A percentile compares a stretch with the other conserved stretches of the same genome.
These are phyloP conservation scores for Gasterosteus nipponicus DNA, from an alignment of 2,113 vertebrate genomes.

Conservation along the genomic window DNA sequence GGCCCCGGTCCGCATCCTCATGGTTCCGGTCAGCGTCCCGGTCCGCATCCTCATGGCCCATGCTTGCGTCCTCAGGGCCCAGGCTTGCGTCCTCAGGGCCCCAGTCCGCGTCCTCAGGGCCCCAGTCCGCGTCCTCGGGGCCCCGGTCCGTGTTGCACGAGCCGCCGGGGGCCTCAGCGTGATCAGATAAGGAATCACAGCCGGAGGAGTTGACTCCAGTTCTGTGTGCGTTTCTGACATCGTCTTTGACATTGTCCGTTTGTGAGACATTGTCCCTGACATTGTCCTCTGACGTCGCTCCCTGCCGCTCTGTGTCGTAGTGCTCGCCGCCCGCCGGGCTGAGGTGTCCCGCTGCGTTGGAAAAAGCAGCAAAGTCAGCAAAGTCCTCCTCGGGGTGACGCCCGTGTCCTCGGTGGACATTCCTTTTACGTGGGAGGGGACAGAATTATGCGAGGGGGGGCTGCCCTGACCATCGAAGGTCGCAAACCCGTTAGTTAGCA, in stretches of 20 bases:
- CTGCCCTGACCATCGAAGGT: constrained; percentile 75
- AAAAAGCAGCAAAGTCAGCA: constrained; percentile 91
- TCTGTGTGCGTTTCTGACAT: constrained; percentile 61
- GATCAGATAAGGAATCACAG: constrained; percentile 18
- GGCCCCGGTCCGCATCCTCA: too few species aligned
- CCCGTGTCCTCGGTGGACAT: constrained; percentile 71
- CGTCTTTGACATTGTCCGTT: constrained; percentile 48
- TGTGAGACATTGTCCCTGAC: constrained; percentile 48
- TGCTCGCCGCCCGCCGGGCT: constrained; percentile 66
- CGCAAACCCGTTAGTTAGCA: constrained; percentile 93
- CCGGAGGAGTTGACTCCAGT: constrained; percentile 7
- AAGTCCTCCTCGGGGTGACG: constrained; percentile 81
- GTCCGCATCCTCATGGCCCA: too few species aligned
- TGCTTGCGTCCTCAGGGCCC: too few species aligned
- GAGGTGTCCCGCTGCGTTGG: constrained; percentile 63
- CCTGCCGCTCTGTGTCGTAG: constrained; percentile 40
- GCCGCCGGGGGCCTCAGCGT: constrained; percentile 19
- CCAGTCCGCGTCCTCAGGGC: too few species aligned
- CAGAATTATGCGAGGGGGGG: constrained; percentile 57
- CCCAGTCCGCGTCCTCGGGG: background rate
- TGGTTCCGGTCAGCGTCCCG: too few species aligned
- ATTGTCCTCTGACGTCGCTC: constrained; percentile 56
- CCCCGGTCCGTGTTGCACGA: constrained; percentile 61
- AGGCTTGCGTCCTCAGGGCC: too few species aligned
- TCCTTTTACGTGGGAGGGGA: constrained; percentile 65